Conservation (phyloP, 2,797 vertebrate species). For the Poecilia wingei region DNA sequence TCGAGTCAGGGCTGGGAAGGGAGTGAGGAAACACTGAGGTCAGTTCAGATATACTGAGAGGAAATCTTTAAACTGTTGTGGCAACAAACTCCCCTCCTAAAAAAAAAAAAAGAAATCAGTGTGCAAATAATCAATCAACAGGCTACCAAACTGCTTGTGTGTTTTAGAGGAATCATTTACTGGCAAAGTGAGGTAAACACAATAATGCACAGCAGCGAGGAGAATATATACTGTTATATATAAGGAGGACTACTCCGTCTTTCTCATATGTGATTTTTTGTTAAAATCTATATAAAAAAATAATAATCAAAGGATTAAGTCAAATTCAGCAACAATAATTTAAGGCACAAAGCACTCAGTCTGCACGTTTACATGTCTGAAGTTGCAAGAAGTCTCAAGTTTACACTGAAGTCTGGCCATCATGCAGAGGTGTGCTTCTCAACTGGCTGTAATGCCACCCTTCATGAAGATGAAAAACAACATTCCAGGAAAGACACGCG, state of each 20-base stretch:
- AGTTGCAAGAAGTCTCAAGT: not conserved
- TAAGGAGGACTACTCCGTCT: not conserved
- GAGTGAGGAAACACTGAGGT: conserved; percentile 18
- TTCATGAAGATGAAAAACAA: not conserved
- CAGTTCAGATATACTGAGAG: conserved; percentile 11
- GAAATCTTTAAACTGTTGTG: conserved; percentile 32
- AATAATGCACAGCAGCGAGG: not conserved
- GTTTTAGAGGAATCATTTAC: not conserved
- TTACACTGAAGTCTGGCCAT: not conserved
- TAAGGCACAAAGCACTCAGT: not conserved
- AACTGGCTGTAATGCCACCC: not conserved
- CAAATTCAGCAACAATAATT: not conserved
- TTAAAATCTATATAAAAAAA: not conserved
- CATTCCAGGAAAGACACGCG: not conserved
- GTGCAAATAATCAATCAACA: conserved; percentile 1
- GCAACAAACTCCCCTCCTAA: conserved; percentile 9
- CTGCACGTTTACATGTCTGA: not conserved
- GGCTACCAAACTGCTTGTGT: not conserved
- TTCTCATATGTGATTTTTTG: not conserved
- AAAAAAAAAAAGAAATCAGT: not conserved
- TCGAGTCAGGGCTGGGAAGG: conserved; percentile 8
- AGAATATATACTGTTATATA: not conserved
- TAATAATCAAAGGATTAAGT: not conserved
- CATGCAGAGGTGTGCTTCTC: not conserved
- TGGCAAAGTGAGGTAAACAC: not conserved